Base-by-base conservation (phyloP, 1,140 invertebrate genomes). In the Ceratosolen solmsi region DNA sequence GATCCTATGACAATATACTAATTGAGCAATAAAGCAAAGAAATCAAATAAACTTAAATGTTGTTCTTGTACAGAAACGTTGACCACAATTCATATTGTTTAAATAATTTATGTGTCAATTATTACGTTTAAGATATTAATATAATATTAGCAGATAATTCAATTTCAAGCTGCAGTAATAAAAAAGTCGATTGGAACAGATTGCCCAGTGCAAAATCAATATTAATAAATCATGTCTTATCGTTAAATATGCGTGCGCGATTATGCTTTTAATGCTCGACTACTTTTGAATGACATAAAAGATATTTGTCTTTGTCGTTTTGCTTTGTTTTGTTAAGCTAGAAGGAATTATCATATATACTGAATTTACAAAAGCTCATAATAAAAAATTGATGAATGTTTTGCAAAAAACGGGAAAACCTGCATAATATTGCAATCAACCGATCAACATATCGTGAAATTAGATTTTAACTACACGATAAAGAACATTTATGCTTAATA, bases 151-250 rank as follows among this genome's bases (percentile, higher is more conserved):
- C 38, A n/a, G 33, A 68, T 68, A 68, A 68, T 68, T 68, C 36
- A 38, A 68, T 68, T 7, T 38, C 4, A 38, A 68, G 38, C 38
- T 68, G 7, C 17, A 38, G 27, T 38, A n/a, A 68, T 15, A 65
- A 63, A 65, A 68, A 68, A 68, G 2, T 68, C n/a, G 33, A 68
- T 68, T 38, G 27, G 11, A 38, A 68, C 22, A 38, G 63, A 68
- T 68, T 68, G 63, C 63, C 22, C 17, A 38, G 33, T 68, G 22
- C 22, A 38, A 38, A 68, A 33, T 38, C 63, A 68, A 33, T 68
- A 68, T 68, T 38, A 68, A 68, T 68, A 68, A 38, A 68, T 68
- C 63, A 68, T 68, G 38, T 22, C 36, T 38, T 68, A 68, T 68
- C 33, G 63, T 38, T 65, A 68, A 38, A 68, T 68, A 68, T n/a